Conservation (phyloP, 2,888 invertebrate genomes). For the Lasioglossum villosulum region DNA sequence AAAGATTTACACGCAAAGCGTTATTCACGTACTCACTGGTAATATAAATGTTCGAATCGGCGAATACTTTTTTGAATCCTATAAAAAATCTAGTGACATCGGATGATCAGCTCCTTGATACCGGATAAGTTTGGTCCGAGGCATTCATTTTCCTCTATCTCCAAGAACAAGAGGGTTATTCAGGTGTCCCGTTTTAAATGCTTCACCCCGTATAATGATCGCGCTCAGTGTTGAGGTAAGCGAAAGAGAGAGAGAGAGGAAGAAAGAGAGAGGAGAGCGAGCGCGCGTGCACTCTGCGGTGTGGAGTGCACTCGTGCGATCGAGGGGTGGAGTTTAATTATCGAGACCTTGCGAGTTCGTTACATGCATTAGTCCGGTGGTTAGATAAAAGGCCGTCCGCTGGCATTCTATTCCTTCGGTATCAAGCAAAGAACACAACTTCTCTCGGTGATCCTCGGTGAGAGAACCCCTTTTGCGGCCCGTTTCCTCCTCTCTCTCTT, state of each 20-base stretch:
- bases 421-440: conserved; percentile 16
- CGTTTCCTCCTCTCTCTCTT: conserved; percentile 1
- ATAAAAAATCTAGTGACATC: no score
- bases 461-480: not conserved
- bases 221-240: not conserved
- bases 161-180: no score
- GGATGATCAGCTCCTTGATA: no score
- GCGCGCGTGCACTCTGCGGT: not conserved
- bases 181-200: no score
- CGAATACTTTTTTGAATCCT: no score
- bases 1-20: no score
- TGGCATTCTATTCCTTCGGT: conserved; percentile 20
- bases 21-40: no score
- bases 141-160: no score
- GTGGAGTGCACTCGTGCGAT: conserved; percentile 24
- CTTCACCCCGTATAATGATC: not conserved
- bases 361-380: conserved; percentile 57
- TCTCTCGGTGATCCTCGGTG: not conserved
- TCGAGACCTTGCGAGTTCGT: conserved; percentile 64
- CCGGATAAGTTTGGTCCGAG: no score
- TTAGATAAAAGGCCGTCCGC: conserved; percentile 47
- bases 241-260: not conserved
- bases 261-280: not conserved
- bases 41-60: no score
- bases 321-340: conserved; percentile 64